Conservation (phyloP, 2,888 invertebrate genomes). For the Ametastegia equiseti region DNA sequence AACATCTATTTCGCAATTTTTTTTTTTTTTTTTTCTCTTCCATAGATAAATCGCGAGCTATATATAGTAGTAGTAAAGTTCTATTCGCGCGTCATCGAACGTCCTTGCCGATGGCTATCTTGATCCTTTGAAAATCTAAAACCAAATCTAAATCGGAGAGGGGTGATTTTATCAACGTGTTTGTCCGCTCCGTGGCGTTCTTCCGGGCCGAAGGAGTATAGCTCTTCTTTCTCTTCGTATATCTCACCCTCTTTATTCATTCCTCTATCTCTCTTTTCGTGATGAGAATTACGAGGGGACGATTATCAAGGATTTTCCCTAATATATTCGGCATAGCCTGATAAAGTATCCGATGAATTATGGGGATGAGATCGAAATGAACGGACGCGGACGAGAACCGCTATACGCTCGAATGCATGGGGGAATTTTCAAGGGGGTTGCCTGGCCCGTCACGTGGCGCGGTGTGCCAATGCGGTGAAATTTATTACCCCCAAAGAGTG, state of each 20-base stretch:
- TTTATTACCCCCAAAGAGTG: constrained; percentile 62
- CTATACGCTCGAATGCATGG: constrained; percentile 41
- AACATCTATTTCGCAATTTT: not conserved
- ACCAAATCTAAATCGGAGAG: constrained; percentile 55
- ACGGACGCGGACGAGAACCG: constrained; percentile 35
- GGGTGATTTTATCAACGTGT: constrained; percentile 34
- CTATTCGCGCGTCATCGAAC: constrained; percentile 36
- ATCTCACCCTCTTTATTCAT: not conserved
- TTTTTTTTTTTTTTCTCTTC: no score
- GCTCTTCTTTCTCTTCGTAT: not conserved
- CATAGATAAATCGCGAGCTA: not conserved
- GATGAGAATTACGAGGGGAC: constrained; percentile 58
- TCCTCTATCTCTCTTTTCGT: constrained; percentile 22
- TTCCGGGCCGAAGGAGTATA: constrained; percentile 16
- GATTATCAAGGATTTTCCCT: constrained; percentile 63
- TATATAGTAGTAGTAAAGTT: not conserved
- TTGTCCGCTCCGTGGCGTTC: constrained; percentile 31
- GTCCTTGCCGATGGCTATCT: constrained; percentile 31
- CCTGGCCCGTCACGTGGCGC: constrained; percentile 63
- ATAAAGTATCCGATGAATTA: constrained; percentile 66
- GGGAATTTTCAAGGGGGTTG: constrained; percentile 44
- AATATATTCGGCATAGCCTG: constrained; percentile 60
- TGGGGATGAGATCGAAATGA: constrained; percentile 50
- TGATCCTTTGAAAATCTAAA: constrained; percentile 53
- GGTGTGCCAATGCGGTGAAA: constrained; percentile 60